Evolutionary conservation across 2,888 invertebrate genomes (phyloP), one percentile per base, ranked within the genome.

Genomic region (Tetragonisca angustula): DNA sequence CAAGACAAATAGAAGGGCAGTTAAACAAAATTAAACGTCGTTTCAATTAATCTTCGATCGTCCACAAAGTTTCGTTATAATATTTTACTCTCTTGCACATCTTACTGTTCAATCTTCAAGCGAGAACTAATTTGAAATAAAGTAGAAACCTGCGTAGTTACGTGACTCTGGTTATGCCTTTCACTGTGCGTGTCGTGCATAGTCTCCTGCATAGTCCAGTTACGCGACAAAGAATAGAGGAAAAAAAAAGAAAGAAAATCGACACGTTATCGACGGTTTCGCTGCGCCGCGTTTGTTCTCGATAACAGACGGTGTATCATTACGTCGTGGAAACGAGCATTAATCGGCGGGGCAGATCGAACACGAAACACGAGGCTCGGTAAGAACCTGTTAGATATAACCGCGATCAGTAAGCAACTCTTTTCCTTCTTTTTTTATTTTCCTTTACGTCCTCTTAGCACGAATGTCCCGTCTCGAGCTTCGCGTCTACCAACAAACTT

Each of bases 291-390:
- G 11, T 43, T 64, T 9, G 54, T 21, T 49, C 15, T 71, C 59
- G 72, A 76, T 78, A 78, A 87, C 27, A 52, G 52, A 27, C 62
- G 50, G 15, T 36, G 21, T 32, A 36, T 69, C 43, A 59, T 80
- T 50, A 56, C 54, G 52, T 9, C 43, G 24, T 24, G 24, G 56
- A 56, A 59, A 36, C 50, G 65, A 64, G 52, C 49, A 61, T 76
- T 84, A 76, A 88, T 82, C 86, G 71, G 74, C 62, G 65, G 21
- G 65, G 75, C 64, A 52, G 62, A 73, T 88, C 49, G 49, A 50
- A 50, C 82, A 73, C 67, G 75, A 83, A 43, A 43, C 43, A 80
- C 76, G 49, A 43, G 2, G 2, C 43, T 81, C 68, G 59, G 70
- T 32, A 75, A 72, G 32, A 83, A 79, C 43, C 9, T 64, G 68